Base-by-base conservation (phyloP, 1,140 invertebrate species). In the Brachionus asplanchnoidis region DNA sequence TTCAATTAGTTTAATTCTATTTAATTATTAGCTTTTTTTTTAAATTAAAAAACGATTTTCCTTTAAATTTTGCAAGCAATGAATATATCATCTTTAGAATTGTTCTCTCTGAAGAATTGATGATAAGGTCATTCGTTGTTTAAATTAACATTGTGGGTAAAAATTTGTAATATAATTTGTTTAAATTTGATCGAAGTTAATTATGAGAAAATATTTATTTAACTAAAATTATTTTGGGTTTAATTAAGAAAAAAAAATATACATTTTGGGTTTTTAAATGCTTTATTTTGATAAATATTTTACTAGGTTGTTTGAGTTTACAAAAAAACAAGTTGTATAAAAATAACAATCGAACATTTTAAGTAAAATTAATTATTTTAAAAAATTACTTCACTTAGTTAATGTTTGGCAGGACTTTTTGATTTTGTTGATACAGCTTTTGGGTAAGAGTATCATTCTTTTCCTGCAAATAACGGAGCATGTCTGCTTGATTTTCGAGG, bases 401-500 rank as follows among this genome's bases (percentile, higher is more conserved):
- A 9, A 77, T 77, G 46, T 77, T 77, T 8, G 73, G 17, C 26
- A 50, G 4, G 20, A 23, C 3, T 26, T 77, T 77, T 50, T 77
- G 42, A 23, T 26, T 50, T 77, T 77, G 17, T 50, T 77, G n/a
- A 28, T 77, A 82, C n/a, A 82, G 26, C 40, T 82, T 82, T 26
- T 82, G 79, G 6, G 79, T 82, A 11, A 82, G 20, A 4, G 79
- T 68, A 1, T 68, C 65, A 26, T 82, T 82, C 17, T 46, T 82
- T 46, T 82, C 79, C 53, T 82, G 79, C 6, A 82, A 36, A 46
- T 82, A 82, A 3, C 79, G 50, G 0, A 82, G 28, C 79, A 82
- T 82, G 12, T 82, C 79, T 12, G 79, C 79, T 46, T 82, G 79
- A 68, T 82, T 82, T 36, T 82, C 79, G 17, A 82, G 60, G n/a